Evolutionary conservation across 2,888 invertebrate species (phyloP), one percentile per base, ranked within the genome.

Genomic region (Nudaria mundana): DNA sequence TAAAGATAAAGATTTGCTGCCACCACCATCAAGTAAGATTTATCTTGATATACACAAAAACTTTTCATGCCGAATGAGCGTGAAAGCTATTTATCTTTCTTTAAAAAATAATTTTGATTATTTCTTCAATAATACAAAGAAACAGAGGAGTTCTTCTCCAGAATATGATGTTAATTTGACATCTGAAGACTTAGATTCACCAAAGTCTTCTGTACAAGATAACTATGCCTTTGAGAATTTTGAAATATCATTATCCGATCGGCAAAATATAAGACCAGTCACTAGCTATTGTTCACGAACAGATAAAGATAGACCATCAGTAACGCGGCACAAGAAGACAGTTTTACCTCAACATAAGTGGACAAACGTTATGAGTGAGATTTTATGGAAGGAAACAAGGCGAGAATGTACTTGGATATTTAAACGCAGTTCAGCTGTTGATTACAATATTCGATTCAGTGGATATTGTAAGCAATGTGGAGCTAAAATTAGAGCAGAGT

Each of bases 211-310:
- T 15, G 35, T 30, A 35, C 30, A 40, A 40, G 34, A 40, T 40
- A 40, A 40, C 5, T 40, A 34, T 40, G 30, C 30, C 40, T 29
- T 30, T 40, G 30, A 40, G 30, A 40, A 40, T 40, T 40, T 40
- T 40, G 40, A 40, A 40, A 34, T 40, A 40, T 30, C 40, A 39
- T 39, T 33, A 39, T 39, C 32, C 39, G 29, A 39, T 39, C n/a
- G 34, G 39, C 33, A 40, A 34, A 33, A 40, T 34, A 40, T 40
- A 34, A 40, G 10, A 34, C 39, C 39, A 1, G 23, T 23, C 23
- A 40, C 30, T 35, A 30, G 35, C 25, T 36, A 41, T 41, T 41
- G 36, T 41, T 32, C 40, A 36, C 35, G 36, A 41, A 41, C 25
- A 36, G 40, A 40, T 40, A 35, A 35, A 35, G 25, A 35, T 40